Base-by-base conservation (phyloP, 2,797 vertebrate species). In the Artibeus lituratus region DNA sequence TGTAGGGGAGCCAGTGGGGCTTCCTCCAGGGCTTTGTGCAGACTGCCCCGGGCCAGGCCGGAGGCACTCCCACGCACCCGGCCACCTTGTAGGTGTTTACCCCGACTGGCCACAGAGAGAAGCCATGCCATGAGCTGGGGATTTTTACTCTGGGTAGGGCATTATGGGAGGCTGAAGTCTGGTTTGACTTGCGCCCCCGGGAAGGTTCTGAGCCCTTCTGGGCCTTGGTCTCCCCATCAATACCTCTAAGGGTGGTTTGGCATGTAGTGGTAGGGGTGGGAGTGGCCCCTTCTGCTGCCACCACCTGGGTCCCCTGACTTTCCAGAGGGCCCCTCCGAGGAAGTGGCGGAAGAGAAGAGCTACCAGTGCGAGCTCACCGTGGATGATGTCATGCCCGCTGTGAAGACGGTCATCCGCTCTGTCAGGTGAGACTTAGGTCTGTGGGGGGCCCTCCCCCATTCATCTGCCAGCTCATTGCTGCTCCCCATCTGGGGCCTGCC, bases 331-430 rank as follows among this genome's bases (percentile, higher is more conserved):
- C 95, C 99, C 0, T 98, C 98, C 0, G 99, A 99, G 97, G 99
- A 99, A 92, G 99, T 97, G 0, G 96, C 98, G 0, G 99, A 99
- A 96, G 99, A 99, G 97, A 99, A 99, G 98, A 98, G 98, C 59
- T 99, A 99, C 96, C 98, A 98, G 42, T 99, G 99, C 70, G 99
- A 99, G 15, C 98, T 99, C 87, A 98, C 99, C 39, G 99, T 99
- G 90, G 99, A 99, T 14, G 99, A 99, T n/a, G 98, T 99, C 92
- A 99, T 99, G 98, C 99, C 99, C 0, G 99, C 99, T 0, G 99
- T 99, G 97, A 99, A 99, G 98, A 99, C 99, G 0, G 98, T 99
- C 51, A 99, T 99, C 98, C 98, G 99, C 89, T 99, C 99, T 0
- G 99, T 99, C 97, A 99, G 99, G 99, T 99, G 97, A 99, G 99